Evolutionary conservation across 2,113 vertebrate species (phyloP).

Genomic region (Amblyornis subalaris): DNA sequence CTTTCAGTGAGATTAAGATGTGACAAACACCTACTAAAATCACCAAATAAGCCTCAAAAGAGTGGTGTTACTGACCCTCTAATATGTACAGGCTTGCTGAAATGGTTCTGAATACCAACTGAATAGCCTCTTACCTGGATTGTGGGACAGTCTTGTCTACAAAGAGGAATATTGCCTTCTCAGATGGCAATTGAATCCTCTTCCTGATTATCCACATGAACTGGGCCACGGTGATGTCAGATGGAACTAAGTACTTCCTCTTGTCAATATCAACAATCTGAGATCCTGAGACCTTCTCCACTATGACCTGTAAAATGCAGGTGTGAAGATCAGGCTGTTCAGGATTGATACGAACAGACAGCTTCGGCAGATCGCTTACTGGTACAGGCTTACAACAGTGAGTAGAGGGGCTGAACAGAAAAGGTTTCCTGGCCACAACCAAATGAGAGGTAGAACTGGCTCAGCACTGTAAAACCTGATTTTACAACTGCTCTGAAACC

Average conservation of each 20-base stretch:
- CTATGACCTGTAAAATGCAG: constrained; percentile 84
- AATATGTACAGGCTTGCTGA: background rate
- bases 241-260: constrained; percentile 97
- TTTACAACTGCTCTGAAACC: background rate
- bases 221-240: constrained; percentile 98
- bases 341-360: background rate
- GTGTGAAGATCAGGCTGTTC: background rate
- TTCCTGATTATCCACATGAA: constrained; percentile 99
- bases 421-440: background rate
- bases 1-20: background rate
- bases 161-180: constrained; percentile 99
- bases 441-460: background rate
- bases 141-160: constrained; percentile 98
- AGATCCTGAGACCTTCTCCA: constrained; percentile 97
- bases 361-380: background rate
- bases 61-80: background rate
- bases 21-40: background rate
- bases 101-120: background rate
- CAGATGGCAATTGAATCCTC: constrained; percentile 96
- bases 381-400: background rate
- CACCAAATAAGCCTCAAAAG: background rate
- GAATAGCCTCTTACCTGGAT: constrained; percentile 84
- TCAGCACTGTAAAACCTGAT: background rate
- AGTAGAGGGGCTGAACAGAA: background rate
- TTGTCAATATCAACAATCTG: constrained; percentile 99